These are phyloP conservation scores for Parus major DNA, from an alignment of 2,113 vertebrate species.

Conservation along the genomic window DNA sequence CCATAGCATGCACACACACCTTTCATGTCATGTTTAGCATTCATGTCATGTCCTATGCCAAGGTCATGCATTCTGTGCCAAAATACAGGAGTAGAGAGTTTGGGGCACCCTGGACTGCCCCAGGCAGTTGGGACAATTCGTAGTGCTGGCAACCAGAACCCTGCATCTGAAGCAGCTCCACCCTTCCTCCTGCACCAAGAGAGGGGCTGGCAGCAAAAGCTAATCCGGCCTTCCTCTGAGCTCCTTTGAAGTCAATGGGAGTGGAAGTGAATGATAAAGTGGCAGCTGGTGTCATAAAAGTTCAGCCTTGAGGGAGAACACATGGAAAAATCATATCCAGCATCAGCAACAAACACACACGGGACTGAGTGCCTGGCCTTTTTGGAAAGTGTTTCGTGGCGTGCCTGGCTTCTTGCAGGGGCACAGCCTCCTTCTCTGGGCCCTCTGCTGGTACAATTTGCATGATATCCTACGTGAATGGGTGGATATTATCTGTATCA, in stretches of 20 bases:
- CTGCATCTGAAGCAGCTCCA: not conserved
- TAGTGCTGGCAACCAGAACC: not conserved
- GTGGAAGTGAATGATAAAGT: not conserved
- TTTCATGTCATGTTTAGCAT: not conserved
- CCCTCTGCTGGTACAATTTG: not conserved
- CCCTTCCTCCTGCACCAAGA: not conserved
- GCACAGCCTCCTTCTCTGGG: not conserved
- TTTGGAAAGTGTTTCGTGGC: not conserved
- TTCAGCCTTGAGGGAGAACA: not conserved
- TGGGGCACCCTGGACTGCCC: not conserved
- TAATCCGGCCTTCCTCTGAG: not conserved
- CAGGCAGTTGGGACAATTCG: rapidly evolving
- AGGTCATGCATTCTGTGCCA: not conserved
- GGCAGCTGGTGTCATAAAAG: not conserved
- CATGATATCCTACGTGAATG: not conserved
- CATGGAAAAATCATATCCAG: not conserved
- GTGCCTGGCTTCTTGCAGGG: not conserved
- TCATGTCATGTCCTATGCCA: not conserved
- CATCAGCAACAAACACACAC: not conserved
- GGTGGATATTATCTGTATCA: not conserved
- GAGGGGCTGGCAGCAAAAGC: not conserved
- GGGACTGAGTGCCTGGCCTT: not conserved
- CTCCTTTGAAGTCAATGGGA: not conserved
- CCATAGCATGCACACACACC: not conserved
- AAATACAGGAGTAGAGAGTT: not conserved